Percentiles rank a stretch among this genome's conserved stretches.
These are phyloP conservation scores for Sebastes glaucus DNA, from an alignment of 2,797 vertebrate species.

Conservation along the genomic window DNA sequence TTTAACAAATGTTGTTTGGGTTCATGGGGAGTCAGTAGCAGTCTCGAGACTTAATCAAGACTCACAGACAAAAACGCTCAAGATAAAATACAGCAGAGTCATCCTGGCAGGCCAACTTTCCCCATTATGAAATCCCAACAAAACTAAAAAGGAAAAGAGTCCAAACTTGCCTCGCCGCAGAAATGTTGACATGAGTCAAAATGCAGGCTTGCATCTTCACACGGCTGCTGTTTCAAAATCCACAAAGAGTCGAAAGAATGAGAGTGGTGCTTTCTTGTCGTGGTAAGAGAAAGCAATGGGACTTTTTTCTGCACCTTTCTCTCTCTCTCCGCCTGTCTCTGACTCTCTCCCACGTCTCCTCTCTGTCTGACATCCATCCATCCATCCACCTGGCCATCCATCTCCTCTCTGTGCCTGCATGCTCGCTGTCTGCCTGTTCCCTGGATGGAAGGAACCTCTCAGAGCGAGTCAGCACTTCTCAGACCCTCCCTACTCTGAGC, in stretches of 20 bases:
- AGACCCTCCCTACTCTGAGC: conserved; percentile 68
- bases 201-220: conserved; percentile 26
- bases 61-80: too few relatives aligned
- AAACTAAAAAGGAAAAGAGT: conserved; percentile 1
- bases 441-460: conserved; percentile 63
- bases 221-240: conserved; percentile 32
- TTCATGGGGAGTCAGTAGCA: neutral
- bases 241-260: conserved; percentile 2
- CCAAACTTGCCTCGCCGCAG: conserved; percentile 41
- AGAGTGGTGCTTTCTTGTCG: neutral
- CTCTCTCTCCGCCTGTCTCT: neutral
- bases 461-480: conserved; percentile 75
- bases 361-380: conserved; percentile 21
- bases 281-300: neutral
- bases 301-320: neutral
- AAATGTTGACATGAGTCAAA: conserved; percentile 1
- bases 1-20: neutral
- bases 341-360: neutral
- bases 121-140: neutral
- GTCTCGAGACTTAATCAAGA: neutral
- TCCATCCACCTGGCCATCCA: neutral
- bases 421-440: conserved; percentile 40
- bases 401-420: conserved; percentile 30
- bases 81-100: conserved; percentile 36
- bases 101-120: conserved; percentile 17